These are phyloP conservation scores for Lobophora halterata DNA, from an alignment of 2,888 invertebrate genomes.

Conservation along the genomic window DNA sequence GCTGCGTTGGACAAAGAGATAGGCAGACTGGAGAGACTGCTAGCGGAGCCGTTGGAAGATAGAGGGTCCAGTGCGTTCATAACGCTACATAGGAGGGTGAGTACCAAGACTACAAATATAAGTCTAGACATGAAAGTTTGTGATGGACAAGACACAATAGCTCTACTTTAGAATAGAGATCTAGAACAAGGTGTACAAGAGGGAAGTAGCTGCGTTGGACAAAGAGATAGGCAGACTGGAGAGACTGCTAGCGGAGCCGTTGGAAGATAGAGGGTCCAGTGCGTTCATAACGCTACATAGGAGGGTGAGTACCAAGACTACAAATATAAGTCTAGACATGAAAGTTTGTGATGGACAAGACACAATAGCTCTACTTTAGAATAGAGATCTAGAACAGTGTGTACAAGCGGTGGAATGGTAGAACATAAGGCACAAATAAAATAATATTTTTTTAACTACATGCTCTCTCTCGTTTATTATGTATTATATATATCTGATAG, in stretches of 20 bases:
- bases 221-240: slow-evolving; percentile 89
- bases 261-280: slow-evolving; percentile 68
- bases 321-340: too few relatives aligned
- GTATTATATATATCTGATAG: too few relatives aligned
- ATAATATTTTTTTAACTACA: too few relatives aligned
- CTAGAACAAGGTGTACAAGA: slow-evolving; percentile 93
- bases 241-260: slow-evolving; percentile 82
- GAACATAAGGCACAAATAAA: too few relatives aligned
- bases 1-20: slow-evolving; percentile 90
- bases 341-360: too few relatives aligned
- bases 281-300: slow-evolving; percentile 67
- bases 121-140: slow-evolving; percentile 91
- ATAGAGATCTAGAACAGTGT: too few relatives aligned
- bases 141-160: slow-evolving; percentile 91
- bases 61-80: slow-evolving; percentile 66
- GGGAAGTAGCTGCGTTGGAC: slow-evolving; percentile 89
- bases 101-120: slow-evolving; percentile 87
- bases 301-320: slow-evolving; percentile 42
- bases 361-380: too few relatives aligned
- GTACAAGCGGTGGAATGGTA: too few relatives aligned
- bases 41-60: slow-evolving; percentile 82
- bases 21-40: slow-evolving; percentile 84
- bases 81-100: slow-evolving; percentile 58
- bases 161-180: slow-evolving; percentile 93
- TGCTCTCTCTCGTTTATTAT: too few relatives aligned